Evolutionary conservation across 2,797 vertebrate genomes (phyloP).

Genomic region (Coluber constrictor): DNA sequence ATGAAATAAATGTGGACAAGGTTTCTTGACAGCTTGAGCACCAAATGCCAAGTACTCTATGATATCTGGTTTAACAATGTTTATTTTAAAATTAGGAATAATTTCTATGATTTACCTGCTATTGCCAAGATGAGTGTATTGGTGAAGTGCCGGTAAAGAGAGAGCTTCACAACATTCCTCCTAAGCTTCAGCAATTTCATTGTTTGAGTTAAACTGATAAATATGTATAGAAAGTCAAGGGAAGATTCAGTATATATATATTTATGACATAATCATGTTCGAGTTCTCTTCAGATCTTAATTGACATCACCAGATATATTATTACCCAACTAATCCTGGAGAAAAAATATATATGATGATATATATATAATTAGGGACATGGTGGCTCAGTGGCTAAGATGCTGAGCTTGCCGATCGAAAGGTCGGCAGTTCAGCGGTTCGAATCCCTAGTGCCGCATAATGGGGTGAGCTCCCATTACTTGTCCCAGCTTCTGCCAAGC

Average conservation of each 20-base stretch:
- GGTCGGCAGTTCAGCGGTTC: no score
- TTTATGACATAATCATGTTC: not conserved
- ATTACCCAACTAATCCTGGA: not conserved
- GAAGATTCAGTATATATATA: conserved; percentile 47
- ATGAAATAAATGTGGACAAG: not conserved
- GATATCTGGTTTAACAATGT: not conserved
- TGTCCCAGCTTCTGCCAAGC: no score
- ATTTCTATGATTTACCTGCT: conserved; percentile 77
- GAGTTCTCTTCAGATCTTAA: not conserved
- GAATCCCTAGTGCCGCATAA: no score
- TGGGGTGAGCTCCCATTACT: no score
- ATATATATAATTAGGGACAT: not conserved
- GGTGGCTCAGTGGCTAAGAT: no score
- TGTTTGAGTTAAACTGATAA: conserved; percentile 95
- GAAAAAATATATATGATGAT: not conserved
- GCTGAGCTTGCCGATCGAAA: no score
- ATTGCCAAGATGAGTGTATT: conserved; percentile 95
- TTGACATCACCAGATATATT: not conserved
- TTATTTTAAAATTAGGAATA: not conserved
- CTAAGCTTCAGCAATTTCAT: conserved; percentile 91
- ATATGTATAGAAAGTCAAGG: conserved; percentile 86
- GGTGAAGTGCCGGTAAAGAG: conserved; percentile 92
- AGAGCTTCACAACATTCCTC: conserved; percentile 91
- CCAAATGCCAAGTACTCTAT: not conserved
- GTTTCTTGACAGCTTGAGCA: not conserved